A percentile compares a stretch with the other conserved stretches of the same genome.
These are phyloP conservation scores for Melanchra persicariae DNA, from an alignment of 2,888 invertebrate genomes.

Conservation along the genomic window DNA sequence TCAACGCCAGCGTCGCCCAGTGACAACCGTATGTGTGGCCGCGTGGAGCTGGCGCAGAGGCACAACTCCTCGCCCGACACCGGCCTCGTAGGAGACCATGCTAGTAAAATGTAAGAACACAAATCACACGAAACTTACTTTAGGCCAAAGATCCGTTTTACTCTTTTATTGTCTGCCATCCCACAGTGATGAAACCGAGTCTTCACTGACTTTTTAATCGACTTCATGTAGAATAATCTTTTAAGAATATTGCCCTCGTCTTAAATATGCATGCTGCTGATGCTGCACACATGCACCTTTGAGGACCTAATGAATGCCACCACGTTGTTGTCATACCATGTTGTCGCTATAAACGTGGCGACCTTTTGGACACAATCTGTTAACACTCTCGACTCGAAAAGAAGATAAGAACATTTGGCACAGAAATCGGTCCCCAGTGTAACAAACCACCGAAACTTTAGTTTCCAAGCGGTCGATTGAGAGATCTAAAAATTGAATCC, in stretches of 20 bases:
- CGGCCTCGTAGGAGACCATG: constrained; percentile 81
- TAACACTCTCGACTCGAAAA: no score
- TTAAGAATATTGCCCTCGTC: background rate
- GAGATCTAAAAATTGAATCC: background rate
- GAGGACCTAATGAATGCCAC: no score
- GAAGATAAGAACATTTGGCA: no score
- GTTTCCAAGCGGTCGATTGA: background rate
- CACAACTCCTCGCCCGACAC: constrained; percentile 90
- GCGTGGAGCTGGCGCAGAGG: constrained; percentile 84
- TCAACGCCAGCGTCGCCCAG: constrained; percentile 90
- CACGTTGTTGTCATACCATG: no score
- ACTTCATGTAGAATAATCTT: background rate
- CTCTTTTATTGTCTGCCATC: background rate
- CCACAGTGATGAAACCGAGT: background rate
- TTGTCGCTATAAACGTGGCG: no score
- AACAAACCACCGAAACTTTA: no score
- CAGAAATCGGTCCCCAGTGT: no score
- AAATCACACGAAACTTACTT: background rate
- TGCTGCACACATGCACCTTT: no score
- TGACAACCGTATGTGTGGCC: constrained; percentile 81
- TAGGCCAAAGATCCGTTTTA: background rate
- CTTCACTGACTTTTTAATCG: background rate
- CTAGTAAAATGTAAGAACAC: constrained; percentile 81
- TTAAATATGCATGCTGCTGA: no score
- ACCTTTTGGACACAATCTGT: no score